Conservation (phyloP, 1,140 invertebrate species). For the Pectinophora gossypiella region DNA sequence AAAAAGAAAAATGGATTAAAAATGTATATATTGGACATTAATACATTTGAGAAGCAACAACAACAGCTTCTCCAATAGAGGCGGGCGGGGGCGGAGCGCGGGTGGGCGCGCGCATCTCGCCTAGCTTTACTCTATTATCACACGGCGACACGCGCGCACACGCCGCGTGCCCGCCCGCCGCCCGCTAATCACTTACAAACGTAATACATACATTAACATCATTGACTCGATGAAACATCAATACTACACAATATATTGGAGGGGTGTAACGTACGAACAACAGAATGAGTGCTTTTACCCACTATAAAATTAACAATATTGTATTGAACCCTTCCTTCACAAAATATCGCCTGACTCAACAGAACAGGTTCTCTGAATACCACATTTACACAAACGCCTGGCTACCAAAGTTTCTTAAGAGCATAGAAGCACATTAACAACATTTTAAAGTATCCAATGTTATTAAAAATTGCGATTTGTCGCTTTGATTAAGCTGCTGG, state of each 20-base stretch:
- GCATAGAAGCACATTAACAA: no score
- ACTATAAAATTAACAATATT: constrained; percentile 27
- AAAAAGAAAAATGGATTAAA: constrained; percentile 25
- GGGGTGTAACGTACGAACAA: constrained; percentile 30
- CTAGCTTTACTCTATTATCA: not conserved
- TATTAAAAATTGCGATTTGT: no score
- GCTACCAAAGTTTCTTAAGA: no score
- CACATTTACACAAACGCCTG: no score
- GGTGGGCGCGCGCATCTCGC: not conserved
- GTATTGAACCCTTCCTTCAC: no score
- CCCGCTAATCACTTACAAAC: constrained; percentile 3
- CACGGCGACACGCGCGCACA: not conserved
- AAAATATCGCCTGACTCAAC: no score
- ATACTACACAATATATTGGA: constrained; percentile 22
- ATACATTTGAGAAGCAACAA: constrained; percentile 49
- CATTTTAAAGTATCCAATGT: no score
- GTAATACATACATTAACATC: constrained; percentile 31
- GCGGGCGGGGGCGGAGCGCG: not conserved
- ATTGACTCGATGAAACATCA: constrained; percentile 34
- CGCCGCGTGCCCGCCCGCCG: not conserved
- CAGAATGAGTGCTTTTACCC: constrained; percentile 27
- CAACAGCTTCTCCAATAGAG: constrained; percentile 25
- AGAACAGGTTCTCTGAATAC: no score
- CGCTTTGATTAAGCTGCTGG: no score
- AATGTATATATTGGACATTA: constrained; percentile 40